Conservation (phyloP, 1,140 invertebrate species). For the Drosophila ficusphila region DNA sequence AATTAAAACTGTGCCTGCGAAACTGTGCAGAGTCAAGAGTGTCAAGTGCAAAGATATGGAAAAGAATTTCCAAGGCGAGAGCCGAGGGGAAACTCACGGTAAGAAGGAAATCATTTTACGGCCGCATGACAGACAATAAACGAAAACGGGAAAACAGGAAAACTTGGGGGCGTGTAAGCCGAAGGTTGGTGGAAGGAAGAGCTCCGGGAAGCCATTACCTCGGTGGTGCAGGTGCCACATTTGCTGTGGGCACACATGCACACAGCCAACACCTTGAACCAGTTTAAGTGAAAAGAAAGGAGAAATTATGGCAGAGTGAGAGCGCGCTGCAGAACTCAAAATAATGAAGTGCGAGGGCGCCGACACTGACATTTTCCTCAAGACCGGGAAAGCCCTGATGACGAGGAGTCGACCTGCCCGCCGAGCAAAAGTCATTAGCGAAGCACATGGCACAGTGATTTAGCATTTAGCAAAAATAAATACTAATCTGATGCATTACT, state of each 20-base stretch:
- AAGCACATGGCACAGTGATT: slow-evolving; percentile 42
- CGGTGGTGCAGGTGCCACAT: slow-evolving; percentile 32
- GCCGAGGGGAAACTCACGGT: slow-evolving; percentile 5
- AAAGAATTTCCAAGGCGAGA: slow-evolving; percentile 51
- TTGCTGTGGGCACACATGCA: slow-evolving; percentile 39
- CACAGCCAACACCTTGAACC: slow-evolving; percentile 81
- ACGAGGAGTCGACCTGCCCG: slow-evolving; percentile 15
- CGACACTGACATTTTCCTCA: slow-evolving; percentile 43
- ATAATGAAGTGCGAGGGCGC: slow-evolving; percentile 75
- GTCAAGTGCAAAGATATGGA: slow-evolving; percentile 71
- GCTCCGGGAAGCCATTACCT: slow-evolving; percentile 64
- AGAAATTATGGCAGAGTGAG: slow-evolving; percentile 49
- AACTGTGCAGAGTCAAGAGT: slow-evolving; percentile 58
- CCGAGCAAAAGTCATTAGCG: slow-evolving; percentile 79
- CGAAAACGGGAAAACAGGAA: slow-evolving; percentile 32
- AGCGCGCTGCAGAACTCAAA: slow-evolving; percentile 63
- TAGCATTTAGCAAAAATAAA: neutral
- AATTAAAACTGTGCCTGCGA: slow-evolving; percentile 62
- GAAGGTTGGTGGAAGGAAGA: slow-evolving; percentile 41
- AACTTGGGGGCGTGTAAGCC: neutral
- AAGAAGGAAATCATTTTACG: slow-evolving; percentile 79
- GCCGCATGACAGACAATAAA: slow-evolving; percentile 76
- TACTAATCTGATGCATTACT: no score
- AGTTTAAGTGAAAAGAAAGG: slow-evolving; percentile 61
- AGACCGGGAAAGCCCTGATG: slow-evolving; percentile 15